Base-by-base conservation (phyloP, 2,797 vertebrate species). In the Syncerus caffer region DNA sequence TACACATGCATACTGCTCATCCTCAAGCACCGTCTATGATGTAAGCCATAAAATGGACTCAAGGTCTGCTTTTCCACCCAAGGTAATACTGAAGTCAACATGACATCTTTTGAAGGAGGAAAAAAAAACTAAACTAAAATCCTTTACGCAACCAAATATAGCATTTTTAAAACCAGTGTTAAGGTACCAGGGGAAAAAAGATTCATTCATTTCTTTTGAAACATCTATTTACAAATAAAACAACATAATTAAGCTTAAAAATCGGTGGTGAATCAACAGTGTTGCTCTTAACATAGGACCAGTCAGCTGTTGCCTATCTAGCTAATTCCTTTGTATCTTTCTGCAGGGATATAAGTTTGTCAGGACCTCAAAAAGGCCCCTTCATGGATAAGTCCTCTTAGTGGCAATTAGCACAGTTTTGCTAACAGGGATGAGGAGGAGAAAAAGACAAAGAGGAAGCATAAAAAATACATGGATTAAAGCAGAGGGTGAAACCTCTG, bases 151-250 rank as follows among this genome's bases (percentile, higher is more conserved):
- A 15, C 19, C 34, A 80, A 76, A 71, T 60, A 79, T 7, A 50
- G 11, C 25, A 55, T 86, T 80, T 14, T 29, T 2, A 42, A 74
- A 95, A 92, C 42, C 4, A 38, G 80, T 86, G 95, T 58, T 4
- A 92, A 82, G 58, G 53, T 79, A 78, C 3, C 57, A 12, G 13
- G 7, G 2, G 19, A 86, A 76, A 42, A 71, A n/a, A 76, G 21
- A 67, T 83, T 82, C 17, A 53, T 60, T 57, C 25, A 42, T 38
- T 96, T 34, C 13, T 86, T 74, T 80, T 67, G 21, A 95, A 93
- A 45, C 27, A 51, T 47, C 47, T 71, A 79, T 50, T 80, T 51
- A 38, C 19, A 86, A 74, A 83, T 79, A 9, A 95, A 90, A 38
- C 88, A 80, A 38, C 6, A 42, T 15, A 79, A 55, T 4, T 58